Conservation (phyloP, 2,113 vertebrate genomes). For the Psilopogon haemacephalus region DNA sequence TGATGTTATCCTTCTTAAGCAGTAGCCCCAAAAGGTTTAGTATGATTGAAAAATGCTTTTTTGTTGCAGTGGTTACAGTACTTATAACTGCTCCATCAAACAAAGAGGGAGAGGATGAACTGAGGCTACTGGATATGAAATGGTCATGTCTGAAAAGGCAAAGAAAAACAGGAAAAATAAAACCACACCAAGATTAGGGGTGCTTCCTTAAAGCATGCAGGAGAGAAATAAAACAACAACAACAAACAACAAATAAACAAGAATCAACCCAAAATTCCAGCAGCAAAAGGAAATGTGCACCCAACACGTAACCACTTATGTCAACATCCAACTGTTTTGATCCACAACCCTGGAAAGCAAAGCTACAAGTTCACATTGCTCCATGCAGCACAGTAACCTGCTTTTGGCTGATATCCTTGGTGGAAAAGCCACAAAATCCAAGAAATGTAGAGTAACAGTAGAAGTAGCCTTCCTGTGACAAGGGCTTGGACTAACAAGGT, state of each 20-base stretch:
- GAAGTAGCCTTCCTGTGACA: not conserved
- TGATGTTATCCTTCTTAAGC: conserved; percentile 90
- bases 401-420: not conserved
- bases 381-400: not conserved
- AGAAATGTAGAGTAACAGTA: not conserved
- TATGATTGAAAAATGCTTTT: conserved; percentile 95
- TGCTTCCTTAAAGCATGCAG: not conserved
- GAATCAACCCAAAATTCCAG: not conserved
- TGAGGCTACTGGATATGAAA: conserved; percentile 98
- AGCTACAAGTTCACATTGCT: not conserved
- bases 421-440: not conserved
- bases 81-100: conserved; percentile 98
- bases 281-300: not conserved
- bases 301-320: not conserved
- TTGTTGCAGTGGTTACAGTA: conserved; percentile 97
- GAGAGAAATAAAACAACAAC: not conserved
- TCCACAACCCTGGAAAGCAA: not conserved
- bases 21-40: conserved; percentile 89
- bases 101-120: conserved; percentile 93
- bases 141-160: conserved; percentile 87
- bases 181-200: not conserved
- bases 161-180: not conserved
- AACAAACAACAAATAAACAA: not conserved
- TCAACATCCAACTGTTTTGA: not conserved
- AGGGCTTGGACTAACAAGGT: not conserved